phyloP scores from a whole-genome alignment of 2,888 invertebrate species.

The Caenorhabditis japonica region DNA sequence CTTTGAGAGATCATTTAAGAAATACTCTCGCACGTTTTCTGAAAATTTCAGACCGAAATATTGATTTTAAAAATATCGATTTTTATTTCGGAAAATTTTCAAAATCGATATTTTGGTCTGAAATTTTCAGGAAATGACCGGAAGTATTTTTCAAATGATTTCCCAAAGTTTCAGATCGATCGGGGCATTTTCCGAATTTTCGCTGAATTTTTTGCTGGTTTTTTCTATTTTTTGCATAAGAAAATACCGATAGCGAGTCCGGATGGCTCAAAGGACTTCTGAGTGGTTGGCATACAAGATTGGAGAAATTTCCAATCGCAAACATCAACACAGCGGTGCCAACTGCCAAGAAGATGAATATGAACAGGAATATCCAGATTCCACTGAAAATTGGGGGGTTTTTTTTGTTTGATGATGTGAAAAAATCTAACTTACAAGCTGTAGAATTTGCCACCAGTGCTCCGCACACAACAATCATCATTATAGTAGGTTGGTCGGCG shows the following conservation, averaged over 20 bases:
- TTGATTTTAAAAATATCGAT: no score
- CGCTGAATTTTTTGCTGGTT: no score
- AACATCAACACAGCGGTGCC: conserved; percentile 66
- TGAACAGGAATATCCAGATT: conserved; percentile 66
- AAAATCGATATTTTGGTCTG: no score
- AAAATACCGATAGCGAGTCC: conserved; percentile 70
- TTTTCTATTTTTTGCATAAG: neutral
- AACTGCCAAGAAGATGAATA: conserved; percentile 67
- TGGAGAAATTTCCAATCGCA: conserved; percentile 68
- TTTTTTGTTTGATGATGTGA: neutral
- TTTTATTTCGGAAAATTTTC: no score
- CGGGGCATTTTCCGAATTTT: no score
- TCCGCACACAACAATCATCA: conserved; percentile 79
- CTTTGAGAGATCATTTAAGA: no score
- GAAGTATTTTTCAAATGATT: no score
- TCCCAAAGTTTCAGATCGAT: no score
- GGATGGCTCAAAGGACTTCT: conserved; percentile 67
- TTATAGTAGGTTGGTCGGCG: conserved; percentile 78
- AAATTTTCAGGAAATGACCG: no score
- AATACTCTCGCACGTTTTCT: no score
- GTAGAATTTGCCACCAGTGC: conserved; percentile 78
- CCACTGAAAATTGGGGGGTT: conserved; percentile 68
- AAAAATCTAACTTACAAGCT: conserved; percentile 76
- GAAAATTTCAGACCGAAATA: no score
- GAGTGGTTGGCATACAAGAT: conserved; percentile 72